Base-by-base conservation (phyloP, 2,888 invertebrate genomes). In the Junonia oenone region DNA sequence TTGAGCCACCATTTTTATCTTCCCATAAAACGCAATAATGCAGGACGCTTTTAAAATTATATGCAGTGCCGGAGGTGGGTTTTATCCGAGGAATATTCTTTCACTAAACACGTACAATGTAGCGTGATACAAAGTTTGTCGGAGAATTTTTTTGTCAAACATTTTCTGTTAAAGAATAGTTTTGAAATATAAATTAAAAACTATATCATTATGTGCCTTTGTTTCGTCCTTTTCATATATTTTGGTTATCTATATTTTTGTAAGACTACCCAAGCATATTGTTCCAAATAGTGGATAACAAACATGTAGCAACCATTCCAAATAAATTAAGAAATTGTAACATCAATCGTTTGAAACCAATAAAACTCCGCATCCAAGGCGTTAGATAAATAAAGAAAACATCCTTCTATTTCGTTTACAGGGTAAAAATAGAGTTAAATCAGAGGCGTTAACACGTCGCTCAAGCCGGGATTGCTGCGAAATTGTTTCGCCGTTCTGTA, bases 1-100 rank as follows among this genome's bases (percentile, higher is more conserved):
- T 84, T 78, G 82, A 73, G 76, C 76, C 74, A 77, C 73, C 74
- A 79, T 74, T 83, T 83, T 84, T 78, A 81, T 81, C 78, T 76
- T 67, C 68, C 65, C 72, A 77, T 82, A 79, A 81, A 84, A 77
- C 73, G 72, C 72, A 73, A 73, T 77, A 75, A 75, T 74, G 77
- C 76, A 73, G 69, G 67, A 74, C 68, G 75, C 78, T 78, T 78
- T 81, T 78, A 74, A 83, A 80, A 79, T 78, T 83, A 75, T 77
- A 76, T 64, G 63, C 65, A 64, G 58, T 53, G 56, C 57, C 58
- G 56, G 58, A 59, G 58, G 60, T 61, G 63, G 61, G 62, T 56
- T 65, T 62, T 65, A 62, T 61, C 56, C 62, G 49, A 37, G 27
- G 37, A 61, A 60, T 59, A 61, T 62, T 66, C 62, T 62, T 55